Conservation (phyloP, 1,140 invertebrate genomes). For the Drosophila tani region DNA sequence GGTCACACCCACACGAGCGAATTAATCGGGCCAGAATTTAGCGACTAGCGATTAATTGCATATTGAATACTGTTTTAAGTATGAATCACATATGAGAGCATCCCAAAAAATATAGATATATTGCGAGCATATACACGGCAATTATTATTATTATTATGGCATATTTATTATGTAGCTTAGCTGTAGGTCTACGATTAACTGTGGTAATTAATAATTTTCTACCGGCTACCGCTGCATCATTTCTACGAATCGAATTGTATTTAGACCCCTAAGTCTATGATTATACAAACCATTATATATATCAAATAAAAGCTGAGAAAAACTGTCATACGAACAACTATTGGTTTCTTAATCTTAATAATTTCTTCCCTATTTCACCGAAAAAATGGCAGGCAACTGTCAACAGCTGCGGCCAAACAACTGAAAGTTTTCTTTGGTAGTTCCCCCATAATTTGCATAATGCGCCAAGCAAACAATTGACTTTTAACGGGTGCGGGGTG, state of each 20-base stretch:
- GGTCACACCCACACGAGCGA: conserved; percentile 40
- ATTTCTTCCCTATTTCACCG: not conserved
- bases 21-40: conserved; percentile 59
- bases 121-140: conserved; percentile 27
- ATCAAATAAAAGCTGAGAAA: conserved; percentile 44
- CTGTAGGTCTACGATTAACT: conserved; percentile 61
- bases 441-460: conserved; percentile 54
- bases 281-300: conserved; percentile 35
- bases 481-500: conserved; percentile 16
- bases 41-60: conserved; percentile 45
- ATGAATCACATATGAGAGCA: conserved; percentile 53
- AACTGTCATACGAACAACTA: conserved; percentile 26
- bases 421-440: conserved; percentile 48
- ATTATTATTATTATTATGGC: conserved; percentile 54
- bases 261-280: conserved; percentile 39
- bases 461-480: conserved; percentile 53
- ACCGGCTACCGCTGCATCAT: conserved; percentile 33
- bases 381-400: conserved; percentile 28
- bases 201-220: conserved; percentile 44
- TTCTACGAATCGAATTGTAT: conserved; percentile 54
- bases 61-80: conserved; percentile 79
- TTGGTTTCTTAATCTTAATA: conserved; percentile 14
- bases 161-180: conserved; percentile 81
- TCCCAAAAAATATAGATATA: conserved; percentile 37
- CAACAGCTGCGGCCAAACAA: conserved; percentile 39